A percentile compares a stretch with the other conserved stretches of the same genome.
Conservation (phyloP, 2,888 invertebrate species). For the Fragum sueziense region DNA sequence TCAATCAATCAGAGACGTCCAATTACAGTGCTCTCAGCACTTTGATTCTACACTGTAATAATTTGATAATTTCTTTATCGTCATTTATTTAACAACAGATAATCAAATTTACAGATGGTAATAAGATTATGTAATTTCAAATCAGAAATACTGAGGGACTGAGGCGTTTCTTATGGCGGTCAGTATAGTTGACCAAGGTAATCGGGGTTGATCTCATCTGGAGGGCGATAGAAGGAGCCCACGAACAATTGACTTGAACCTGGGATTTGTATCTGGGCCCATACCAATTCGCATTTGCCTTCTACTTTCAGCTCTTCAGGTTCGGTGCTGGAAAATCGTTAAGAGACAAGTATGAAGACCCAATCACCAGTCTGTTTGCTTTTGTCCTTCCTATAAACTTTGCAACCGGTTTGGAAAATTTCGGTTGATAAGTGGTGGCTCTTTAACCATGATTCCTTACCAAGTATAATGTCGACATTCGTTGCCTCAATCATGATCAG, state of each 20-base stretch:
- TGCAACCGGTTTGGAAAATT: conserved; percentile 22
- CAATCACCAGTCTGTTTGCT: conserved; percentile 15
- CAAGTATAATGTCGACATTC: conserved; percentile 26
- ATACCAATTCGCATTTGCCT: conserved; percentile 9
- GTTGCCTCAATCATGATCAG: conserved; percentile 2
- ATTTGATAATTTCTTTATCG: too few relatives aligned
- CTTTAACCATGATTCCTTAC: conserved; percentile 29
- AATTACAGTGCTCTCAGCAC: too few relatives aligned
- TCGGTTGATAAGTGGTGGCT: background rate
- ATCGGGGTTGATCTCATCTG: too few relatives aligned
- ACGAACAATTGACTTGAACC: background rate
- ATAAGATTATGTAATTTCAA: too few relatives aligned
- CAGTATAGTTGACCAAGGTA: too few relatives aligned
- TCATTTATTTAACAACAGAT: too few relatives aligned
- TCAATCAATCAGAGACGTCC: too few relatives aligned
- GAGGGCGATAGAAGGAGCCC: too few relatives aligned
- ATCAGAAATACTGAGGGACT: too few relatives aligned
- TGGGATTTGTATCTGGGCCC: background rate
- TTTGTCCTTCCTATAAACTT: conserved; percentile 20
- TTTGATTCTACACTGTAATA: too few relatives aligned
- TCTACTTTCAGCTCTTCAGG: background rate
- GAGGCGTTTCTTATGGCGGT: too few relatives aligned
- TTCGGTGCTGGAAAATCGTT: background rate
- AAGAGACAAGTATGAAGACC: conserved; percentile 31
- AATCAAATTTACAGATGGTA: too few relatives aligned